phyloP scores from a whole-genome alignment of 2,113 vertebrate species.

The Thamnaconus septentrionalis region DNA sequence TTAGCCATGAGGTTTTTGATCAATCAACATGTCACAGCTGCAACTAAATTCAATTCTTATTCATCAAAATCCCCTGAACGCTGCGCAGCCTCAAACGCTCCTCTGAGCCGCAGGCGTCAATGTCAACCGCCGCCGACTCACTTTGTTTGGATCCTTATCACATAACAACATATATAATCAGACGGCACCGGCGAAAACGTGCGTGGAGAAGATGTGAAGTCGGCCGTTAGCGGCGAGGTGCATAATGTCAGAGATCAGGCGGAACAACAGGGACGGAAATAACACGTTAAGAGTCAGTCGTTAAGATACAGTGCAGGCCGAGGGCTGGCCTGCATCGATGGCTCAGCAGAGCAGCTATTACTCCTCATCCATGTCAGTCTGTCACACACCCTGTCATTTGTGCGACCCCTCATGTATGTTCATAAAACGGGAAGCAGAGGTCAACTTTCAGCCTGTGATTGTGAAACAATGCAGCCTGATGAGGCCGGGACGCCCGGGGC shows the following conservation, averaged over 20 bases:
- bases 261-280: not conserved
- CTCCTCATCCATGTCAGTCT: conserved; percentile 23
- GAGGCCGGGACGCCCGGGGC: conserved; percentile 47
- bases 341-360: conserved; percentile 40
- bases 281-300: no score
- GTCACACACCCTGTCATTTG: conserved; percentile 59
- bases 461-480: conserved; percentile 74
- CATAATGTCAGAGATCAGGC: no score
- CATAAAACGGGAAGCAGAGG: conserved; percentile 61
- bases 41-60: conserved; percentile 98
- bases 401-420: conserved; percentile 45
- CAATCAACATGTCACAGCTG: conserved; percentile 97
- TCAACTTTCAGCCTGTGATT: conserved; percentile 70
- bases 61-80: conserved; percentile 87
- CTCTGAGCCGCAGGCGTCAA: conserved; percentile 55
- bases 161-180: conserved; percentile 30
- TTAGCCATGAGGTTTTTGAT: conserved; percentile 96
- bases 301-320: no score
- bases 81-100: conserved; percentile 45
- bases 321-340: no score
- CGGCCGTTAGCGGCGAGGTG: no score
- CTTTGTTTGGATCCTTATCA: conserved; percentile 62
- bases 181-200: no score
- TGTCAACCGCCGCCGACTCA: conserved; percentile 63
- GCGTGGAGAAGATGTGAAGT: not conserved